Conservation (phyloP, 1,140 invertebrate genomes). For the Drosophila mayri region DNA sequence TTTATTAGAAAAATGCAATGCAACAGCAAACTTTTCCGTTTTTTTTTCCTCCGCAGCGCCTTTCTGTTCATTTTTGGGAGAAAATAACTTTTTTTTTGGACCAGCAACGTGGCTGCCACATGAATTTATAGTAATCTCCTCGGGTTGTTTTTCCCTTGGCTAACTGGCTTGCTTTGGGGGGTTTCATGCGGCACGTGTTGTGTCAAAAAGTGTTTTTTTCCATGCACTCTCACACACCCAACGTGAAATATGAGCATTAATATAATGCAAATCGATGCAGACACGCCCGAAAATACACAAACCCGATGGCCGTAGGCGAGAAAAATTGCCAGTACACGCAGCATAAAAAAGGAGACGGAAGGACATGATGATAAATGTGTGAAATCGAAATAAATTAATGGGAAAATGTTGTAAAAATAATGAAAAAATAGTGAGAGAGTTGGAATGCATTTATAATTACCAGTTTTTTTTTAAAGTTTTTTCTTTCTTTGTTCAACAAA, state of each 20-base stretch:
- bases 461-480: no score
- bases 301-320: not conserved
- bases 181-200: not conserved
- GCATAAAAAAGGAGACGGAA: not conserved
- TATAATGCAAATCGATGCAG: constrained; percentile 47
- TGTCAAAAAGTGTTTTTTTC: constrained; percentile 14
- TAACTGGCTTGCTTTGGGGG: not conserved
- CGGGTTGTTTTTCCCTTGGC: not conserved
- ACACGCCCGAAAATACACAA: constrained; percentile 12
- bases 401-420: not conserved
- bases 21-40: constrained; percentile 31
- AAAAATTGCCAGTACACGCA: not conserved
- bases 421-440: not conserved
- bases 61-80: constrained; percentile 24
- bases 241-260: constrained; percentile 28
- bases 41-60: not conserved
- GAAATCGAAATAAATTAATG: not conserved
- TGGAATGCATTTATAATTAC: not conserved
- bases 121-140: constrained; percentile 35
- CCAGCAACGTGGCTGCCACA: constrained; percentile 16
- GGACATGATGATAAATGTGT: constrained; percentile 6
- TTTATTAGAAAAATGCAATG: constrained; percentile 30
- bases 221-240: constrained; percentile 11
- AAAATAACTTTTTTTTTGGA: constrained; percentile 21
- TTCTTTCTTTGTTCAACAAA: not conserved